Percentiles rank a stretch among this genome's conserved stretches.
Evolutionary conservation across 2,797 vertebrate genomes (phyloP).

Genomic region (Cryptoblepharus egeriae): DNA sequence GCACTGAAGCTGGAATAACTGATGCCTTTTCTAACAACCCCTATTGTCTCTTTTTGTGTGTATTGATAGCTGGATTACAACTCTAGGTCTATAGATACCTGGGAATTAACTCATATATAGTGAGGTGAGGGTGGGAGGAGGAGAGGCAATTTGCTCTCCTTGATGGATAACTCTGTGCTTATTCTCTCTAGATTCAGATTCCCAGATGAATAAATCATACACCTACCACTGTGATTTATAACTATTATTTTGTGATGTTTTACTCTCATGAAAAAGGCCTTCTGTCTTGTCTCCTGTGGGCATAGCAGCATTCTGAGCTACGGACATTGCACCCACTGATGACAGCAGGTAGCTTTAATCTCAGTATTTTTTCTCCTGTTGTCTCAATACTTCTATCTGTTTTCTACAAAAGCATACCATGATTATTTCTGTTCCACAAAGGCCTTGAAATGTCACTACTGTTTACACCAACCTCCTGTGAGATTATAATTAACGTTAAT

Average conservation of each 20-base stretch:
- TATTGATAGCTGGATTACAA: slow-evolving; percentile 49
- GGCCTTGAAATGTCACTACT: slow-evolving; percentile 10
- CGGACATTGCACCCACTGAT: background rate
- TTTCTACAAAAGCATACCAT: background rate
- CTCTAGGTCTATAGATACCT: slow-evolving; percentile 10
- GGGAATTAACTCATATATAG: slow-evolving; percentile 32
- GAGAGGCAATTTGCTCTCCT: background rate
- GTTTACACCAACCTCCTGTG: background rate
- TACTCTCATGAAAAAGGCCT: background rate
- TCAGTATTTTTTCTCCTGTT: background rate
- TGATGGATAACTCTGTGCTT: slow-evolving; percentile 13
- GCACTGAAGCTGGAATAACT: slow-evolving; percentile 61
- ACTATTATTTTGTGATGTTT: background rate
- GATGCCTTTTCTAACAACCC: slow-evolving; percentile 58
- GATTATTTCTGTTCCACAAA: slow-evolving; percentile 9
- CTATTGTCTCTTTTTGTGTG: slow-evolving; percentile 34
- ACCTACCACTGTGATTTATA: background rate
- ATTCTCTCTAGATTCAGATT: background rate
- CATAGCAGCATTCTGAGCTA: background rate
- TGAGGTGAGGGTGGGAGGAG: background rate
- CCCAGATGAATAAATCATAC: slow-evolving; percentile 9
- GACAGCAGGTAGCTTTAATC: background rate
- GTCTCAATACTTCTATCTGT: background rate
- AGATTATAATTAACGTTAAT: slow-evolving; percentile 6
- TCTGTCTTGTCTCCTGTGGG: slow-evolving; percentile 15